Conservation (phyloP, 2,797 vertebrate species). For the Enteromius argenteus region DNA sequence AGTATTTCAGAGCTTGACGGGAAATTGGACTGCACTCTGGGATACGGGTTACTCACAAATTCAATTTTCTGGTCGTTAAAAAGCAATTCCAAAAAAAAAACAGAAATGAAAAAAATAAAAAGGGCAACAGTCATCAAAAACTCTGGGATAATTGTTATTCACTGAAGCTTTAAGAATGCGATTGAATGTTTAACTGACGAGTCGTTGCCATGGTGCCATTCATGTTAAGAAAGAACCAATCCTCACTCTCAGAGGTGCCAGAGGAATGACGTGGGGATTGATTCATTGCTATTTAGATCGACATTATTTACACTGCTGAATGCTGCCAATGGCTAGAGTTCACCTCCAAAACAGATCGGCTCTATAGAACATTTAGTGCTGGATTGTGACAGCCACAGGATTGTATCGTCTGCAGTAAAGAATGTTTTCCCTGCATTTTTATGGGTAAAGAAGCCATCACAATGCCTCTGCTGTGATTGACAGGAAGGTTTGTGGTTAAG, state of each 20-base stretch:
- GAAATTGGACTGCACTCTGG: conserved; percentile 49
- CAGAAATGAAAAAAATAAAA: background rate
- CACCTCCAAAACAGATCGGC: conserved; percentile 20
- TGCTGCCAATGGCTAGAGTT: conserved; percentile 16
- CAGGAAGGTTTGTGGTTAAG: conserved; percentile 6
- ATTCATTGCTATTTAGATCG: conserved; percentile 31
- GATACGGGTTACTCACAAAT: conserved; percentile 56
- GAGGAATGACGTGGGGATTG: background rate
- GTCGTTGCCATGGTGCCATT: conserved; percentile 46
- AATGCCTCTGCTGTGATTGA: conserved; percentile 6
- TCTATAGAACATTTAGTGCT: conserved; percentile 11
- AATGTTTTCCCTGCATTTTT: conserved; percentile 12
- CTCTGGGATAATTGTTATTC: conserved; percentile 58
- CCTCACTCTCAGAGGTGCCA: background rate
- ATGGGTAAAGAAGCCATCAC: conserved; percentile 24
- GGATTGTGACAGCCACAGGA: conserved; percentile 14
- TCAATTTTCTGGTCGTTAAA: conserved; percentile 62
- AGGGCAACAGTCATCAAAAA: conserved; percentile 52
- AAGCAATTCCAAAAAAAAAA: conserved; percentile 58
- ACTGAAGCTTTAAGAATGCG: conserved; percentile 57
- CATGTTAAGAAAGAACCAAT: conserved; percentile 35
- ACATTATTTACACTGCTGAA: conserved; percentile 32
- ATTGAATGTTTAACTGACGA: conserved; percentile 56
- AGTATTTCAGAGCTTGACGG: conserved; percentile 42
- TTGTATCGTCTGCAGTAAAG: background rate